These are phyloP conservation scores for Helicoverpa assulta DNA, from an alignment of 2,888 invertebrate species.

Conservation along the genomic window DNA sequence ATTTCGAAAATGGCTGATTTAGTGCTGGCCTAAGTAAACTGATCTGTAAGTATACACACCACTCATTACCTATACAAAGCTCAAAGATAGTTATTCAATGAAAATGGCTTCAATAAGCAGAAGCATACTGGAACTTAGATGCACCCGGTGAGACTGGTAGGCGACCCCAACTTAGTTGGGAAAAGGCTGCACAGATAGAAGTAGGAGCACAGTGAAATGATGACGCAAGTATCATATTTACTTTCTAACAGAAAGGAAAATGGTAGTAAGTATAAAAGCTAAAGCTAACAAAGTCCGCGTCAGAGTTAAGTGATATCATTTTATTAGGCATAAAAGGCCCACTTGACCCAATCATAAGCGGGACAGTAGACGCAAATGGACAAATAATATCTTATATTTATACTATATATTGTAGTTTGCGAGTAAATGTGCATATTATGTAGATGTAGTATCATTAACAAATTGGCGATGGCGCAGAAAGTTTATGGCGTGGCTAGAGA, in stretches of 20 bases:
- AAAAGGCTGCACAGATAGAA: too few species aligned
- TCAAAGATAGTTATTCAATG: too few species aligned
- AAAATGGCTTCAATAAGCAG: too few species aligned
- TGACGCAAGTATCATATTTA: neutral
- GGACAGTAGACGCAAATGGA: constrained; percentile 32
- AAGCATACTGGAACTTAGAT: too few species aligned
- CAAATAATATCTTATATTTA: constrained; percentile 55
- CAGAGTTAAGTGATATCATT: constrained; percentile 9
- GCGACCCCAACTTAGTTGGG: too few species aligned
- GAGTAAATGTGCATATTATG: constrained; percentile 77
- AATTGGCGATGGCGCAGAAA: constrained; percentile 78
- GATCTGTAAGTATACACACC: too few species aligned
- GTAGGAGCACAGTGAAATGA: too few species aligned
- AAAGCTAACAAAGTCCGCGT: neutral
- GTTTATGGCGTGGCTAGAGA: constrained; percentile 67
- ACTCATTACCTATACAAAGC: too few species aligned
- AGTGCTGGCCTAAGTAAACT: too few species aligned
- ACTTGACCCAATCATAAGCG: constrained; percentile 47
- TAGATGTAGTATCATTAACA: constrained; percentile 84
- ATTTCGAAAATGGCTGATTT: too few species aligned
- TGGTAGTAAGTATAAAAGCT: constrained; percentile 2
- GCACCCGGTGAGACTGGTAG: too few species aligned
- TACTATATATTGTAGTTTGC: constrained; percentile 62
- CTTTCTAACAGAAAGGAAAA: neutral
- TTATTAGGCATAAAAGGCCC: constrained; percentile 34